Evolutionary conservation across 1,140 invertebrate species (phyloP), one percentile per base, ranked within the genome.

Genomic region (Portunus trituberculatus): DNA sequence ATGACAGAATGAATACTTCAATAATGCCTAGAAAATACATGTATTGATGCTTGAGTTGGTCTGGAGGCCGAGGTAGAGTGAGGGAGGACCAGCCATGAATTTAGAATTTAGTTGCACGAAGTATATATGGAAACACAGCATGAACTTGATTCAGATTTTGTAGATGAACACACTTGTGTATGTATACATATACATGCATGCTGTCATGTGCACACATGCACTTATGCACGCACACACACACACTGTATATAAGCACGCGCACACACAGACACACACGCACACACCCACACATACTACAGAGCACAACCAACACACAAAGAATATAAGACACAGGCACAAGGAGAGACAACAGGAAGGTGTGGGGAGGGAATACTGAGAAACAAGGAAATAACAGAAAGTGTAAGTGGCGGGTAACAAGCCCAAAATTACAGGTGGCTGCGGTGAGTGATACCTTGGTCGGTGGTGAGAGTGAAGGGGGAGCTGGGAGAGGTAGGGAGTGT

Each of bases 401-500:
- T 46, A 45, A 48, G 48, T 93, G 12, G 86, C 48, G 39, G 89
- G 76, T 83, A 95, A 89, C 25, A 45, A 92, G 4, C 31, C 25
- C 28, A 10, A 45, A n/a, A 39, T 48, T 4, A 39, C 28, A 14
- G 88, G 45, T 25, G 25, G n/a, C 88, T 90, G 45, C 88, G 82
- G 92, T 52, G 46, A 93, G 92, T 87, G 93, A 90, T 94, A 94
- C 94, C 94, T 94, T 87, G 94, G 94, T 93, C 95, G 52, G 52
- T 76, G 93, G 94, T 84, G 90, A 93, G 92, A 59, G 92, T 95
- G 88, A 91, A 93, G 92, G 92, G 83, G 86, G 88, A 93, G 93
- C 67, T 91, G 95, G 88, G 92, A 93, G 93, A 96, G 90, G 96
- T 93, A 90, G 95, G 89, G 82, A 93, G 89, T 87, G 89, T 89